Percentiles rank a stretch among this genome's conserved stretches.
Evolutionary conservation across 2,113 vertebrate genomes (phyloP).

Genomic region (Dicaeum eximium): DNA sequence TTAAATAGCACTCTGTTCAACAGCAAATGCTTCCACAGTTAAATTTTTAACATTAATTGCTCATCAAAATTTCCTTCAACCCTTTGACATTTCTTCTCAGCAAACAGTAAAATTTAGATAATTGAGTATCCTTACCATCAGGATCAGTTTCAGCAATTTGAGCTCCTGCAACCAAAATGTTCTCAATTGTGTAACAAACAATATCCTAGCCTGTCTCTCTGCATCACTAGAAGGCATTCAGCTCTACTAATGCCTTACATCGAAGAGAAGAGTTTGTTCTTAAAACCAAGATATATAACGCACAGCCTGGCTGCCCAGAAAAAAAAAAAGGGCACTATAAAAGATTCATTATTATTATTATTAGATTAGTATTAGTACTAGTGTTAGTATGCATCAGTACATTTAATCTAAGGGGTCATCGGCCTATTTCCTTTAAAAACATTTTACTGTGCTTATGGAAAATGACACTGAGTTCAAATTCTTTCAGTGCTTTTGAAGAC

Average conservation of each 20-base stretch:
- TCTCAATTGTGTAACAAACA: slow-evolving; percentile 11
- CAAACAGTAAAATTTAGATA: slow-evolving; percentile 4
- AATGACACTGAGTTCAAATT: not conserved
- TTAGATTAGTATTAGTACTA: not conserved
- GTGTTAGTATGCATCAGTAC: not conserved
- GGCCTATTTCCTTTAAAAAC: not conserved
- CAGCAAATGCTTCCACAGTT: not conserved
- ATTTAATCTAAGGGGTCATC: not conserved
- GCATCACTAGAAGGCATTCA: not conserved
- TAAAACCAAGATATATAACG: not conserved
- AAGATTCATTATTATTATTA: not conserved
- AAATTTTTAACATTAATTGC: not conserved
- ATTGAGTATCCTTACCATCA: not conserved
- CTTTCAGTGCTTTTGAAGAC: not conserved
- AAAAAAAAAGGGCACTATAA: not conserved
- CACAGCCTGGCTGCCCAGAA: not conserved
- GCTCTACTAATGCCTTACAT: not conserved
- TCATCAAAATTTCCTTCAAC: not conserved
- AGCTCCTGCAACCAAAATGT: slow-evolving; percentile 24
- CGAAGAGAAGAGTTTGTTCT: not conserved
- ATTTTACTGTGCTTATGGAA: not conserved
- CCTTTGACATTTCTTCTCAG: not conserved
- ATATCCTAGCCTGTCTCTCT: not conserved
- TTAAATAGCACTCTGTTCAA: not conserved
- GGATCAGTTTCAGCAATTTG: slow-evolving; percentile 39